A percentile compares a stretch with the other conserved stretches of the same genome.
phyloP scores from a whole-genome alignment of 2,888 invertebrate species.

The Caenorhabditis parvicauda region DNA sequence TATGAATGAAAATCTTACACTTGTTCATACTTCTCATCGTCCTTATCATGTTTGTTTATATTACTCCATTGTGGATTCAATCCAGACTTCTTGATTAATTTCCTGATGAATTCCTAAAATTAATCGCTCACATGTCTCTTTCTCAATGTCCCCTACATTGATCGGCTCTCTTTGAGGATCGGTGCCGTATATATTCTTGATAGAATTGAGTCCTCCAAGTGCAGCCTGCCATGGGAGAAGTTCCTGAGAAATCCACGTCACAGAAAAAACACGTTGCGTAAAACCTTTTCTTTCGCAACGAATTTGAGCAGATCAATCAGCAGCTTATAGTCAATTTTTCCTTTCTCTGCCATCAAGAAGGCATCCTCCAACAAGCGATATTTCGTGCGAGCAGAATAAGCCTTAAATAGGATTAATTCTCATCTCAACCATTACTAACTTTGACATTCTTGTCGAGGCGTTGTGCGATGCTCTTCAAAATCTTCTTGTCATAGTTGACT shows the following conservation, averaged over 20 bases:
- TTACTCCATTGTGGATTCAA: too few species aligned
- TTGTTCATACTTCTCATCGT: too few species aligned
- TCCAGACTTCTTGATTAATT: too few species aligned
- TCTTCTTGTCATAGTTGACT: slow-evolving; percentile 50
- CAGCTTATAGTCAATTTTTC: slow-evolving; percentile 25
- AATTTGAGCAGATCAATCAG: slow-evolving; percentile 27
- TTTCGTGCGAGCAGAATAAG: slow-evolving; percentile 21
- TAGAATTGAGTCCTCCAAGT: slow-evolving; percentile 6
- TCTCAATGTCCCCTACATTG: too few species aligned
- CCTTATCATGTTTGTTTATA: too few species aligned
- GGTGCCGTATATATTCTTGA: slow-evolving; percentile 17
- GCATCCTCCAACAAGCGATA: slow-evolving; percentile 39
- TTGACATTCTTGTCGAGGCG: too few species aligned
- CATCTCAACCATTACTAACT: too few species aligned
- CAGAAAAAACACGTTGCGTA: not conserved
- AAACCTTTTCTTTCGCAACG: slow-evolving; percentile 27
- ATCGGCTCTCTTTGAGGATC: slow-evolving; percentile 23
- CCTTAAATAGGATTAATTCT: not conserved
- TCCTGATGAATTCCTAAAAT: slow-evolving; percentile 17
- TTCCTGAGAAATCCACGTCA: not conserved
- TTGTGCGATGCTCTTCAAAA: slow-evolving; percentile 40
- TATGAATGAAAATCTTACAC: not conserved
- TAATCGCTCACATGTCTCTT: too few species aligned
- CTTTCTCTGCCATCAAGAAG: slow-evolving; percentile 31
- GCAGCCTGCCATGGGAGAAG: slow-evolving; percentile 17